phyloP scores from a whole-genome alignment of 2,888 invertebrate species.

The Crossocerus cetratus region DNA sequence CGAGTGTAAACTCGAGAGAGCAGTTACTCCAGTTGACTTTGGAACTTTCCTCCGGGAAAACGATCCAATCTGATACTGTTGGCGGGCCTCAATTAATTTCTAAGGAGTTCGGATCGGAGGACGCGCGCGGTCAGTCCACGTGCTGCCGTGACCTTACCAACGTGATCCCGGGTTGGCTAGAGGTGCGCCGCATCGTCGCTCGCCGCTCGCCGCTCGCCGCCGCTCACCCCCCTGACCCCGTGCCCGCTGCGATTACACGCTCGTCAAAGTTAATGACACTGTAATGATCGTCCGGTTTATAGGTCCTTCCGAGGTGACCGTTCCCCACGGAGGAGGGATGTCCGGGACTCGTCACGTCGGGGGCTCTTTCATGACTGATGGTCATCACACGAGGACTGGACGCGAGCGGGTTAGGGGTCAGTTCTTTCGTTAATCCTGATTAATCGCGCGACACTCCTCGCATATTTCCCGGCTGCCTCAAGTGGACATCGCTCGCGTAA shows the following conservation, averaged over 20 bases:
- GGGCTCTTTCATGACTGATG: slow-evolving; percentile 66
- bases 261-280: slow-evolving; percentile 72
- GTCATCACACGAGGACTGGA: slow-evolving; percentile 66
- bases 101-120: slow-evolving; percentile 37
- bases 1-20: slow-evolving; percentile 26
- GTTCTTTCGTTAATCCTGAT: slow-evolving; percentile 71
- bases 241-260: slow-evolving; percentile 66
- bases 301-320: slow-evolving; percentile 50
- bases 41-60: slow-evolving; percentile 38
- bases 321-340: slow-evolving; percentile 28
- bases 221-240: slow-evolving; percentile 57
- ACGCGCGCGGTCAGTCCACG: slow-evolving; percentile 41
- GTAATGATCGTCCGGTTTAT: slow-evolving; percentile 68
- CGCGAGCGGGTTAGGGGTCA: slow-evolving; percentile 60
- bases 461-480: too few species aligned
- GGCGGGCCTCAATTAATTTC: slow-evolving; percentile 54
- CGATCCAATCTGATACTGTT: slow-evolving; percentile 35
- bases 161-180: slow-evolving; percentile 46
- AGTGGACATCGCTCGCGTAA: slow-evolving; percentile 17
- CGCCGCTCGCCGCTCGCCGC: too few species aligned
- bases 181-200: slow-evolving; percentile 51
- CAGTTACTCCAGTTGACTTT: slow-evolving; percentile 39
- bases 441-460: slow-evolving; percentile 63
- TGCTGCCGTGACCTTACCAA: slow-evolving; percentile 53
- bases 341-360: slow-evolving; percentile 24